Percentiles rank a stretch among this genome's conserved stretches.
Evolutionary conservation across 2,888 invertebrate genomes (phyloP).

Genomic region (Strigamia crassipes): DNA sequence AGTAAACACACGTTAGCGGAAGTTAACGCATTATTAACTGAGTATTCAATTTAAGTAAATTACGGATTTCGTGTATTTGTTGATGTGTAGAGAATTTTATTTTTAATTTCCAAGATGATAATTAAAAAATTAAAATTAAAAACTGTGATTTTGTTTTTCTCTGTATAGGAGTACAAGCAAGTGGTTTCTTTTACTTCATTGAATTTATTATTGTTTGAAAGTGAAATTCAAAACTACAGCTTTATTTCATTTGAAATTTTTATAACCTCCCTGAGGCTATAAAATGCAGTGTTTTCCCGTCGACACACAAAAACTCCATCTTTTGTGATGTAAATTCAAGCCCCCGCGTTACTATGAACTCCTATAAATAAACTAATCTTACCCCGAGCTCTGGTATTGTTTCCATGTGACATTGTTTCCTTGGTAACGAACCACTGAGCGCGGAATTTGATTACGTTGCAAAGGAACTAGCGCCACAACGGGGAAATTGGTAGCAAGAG

Average conservation of each 20-base stretch:
- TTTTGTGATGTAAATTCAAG: background rate
- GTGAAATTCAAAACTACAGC: background rate
- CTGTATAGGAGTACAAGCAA: no score
- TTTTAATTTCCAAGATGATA: no score
- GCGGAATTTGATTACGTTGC: background rate
- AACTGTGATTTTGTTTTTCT: no score
- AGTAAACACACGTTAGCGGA: background rate
- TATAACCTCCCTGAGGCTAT: background rate
- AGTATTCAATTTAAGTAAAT: no score
- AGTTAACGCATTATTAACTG: no score
- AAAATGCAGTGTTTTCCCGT: no score
- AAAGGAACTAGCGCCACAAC: background rate
- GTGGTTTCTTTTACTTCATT: no score
- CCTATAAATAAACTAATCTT: background rate
- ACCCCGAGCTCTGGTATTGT: background rate
- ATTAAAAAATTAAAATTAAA: no score
- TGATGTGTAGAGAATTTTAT: no score
- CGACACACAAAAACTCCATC: background rate
- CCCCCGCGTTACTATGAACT: background rate
- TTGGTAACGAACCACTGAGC: background rate
- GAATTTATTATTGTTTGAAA: no score
- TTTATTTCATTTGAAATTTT: background rate
- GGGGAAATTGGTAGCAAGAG: background rate
- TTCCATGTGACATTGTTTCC: conserved; percentile 2
- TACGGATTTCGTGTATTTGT: no score